Base-by-base conservation (phyloP, 2,113 vertebrate species). In the Porphyrio hochstetteri region DNA sequence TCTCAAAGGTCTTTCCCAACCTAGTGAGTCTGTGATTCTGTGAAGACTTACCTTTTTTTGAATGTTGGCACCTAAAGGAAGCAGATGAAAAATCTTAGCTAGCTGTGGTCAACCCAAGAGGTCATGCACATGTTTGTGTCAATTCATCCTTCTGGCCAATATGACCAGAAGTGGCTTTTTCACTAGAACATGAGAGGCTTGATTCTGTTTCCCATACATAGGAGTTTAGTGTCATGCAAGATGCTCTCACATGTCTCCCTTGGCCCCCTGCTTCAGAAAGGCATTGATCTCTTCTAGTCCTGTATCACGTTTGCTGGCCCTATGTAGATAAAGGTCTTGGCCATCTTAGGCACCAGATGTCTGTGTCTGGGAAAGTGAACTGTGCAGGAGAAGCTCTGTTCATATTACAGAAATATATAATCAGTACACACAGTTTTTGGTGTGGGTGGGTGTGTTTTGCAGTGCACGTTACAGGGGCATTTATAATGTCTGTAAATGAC, bases 171-270 rank as follows among this genome's bases (percentile, higher is more conserved):
- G 25, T 57, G 20, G 4, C 44, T 27, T 75, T 92, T 75, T 88
- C 63, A 67, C 20, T 29, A 17, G 56, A 40, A 69, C n/a, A 40
- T 6, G 16, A 67, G n/a, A 79, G 18, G 12, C 16, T 75, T 61
- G 35, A 71, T 59, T 60, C 31, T 50, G 13, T 71, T 63, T 85
- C 24, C 20, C 14, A 57, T 35, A 35, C 3, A 11, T 24, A 63
- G 53, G 25, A 63, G 67, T 50, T 40, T 20, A 60, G 20, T 38
- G 24, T 8, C 24, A 61, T 24, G n/a, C 59, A n/a, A 91, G 80
- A 82, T 7, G 9, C n/a, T 23, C 18, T 44, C 83, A 53, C 0
- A 0, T 21, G 10, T 63, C 20, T n/a, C 17, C 11, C 31, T 52
- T 61, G 36, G 35, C 15, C 4, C 27, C 27, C 3, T 23, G 13